Base-by-base conservation (phyloP, 2,888 invertebrate genomes). In the Calameuta pallipes region DNA sequence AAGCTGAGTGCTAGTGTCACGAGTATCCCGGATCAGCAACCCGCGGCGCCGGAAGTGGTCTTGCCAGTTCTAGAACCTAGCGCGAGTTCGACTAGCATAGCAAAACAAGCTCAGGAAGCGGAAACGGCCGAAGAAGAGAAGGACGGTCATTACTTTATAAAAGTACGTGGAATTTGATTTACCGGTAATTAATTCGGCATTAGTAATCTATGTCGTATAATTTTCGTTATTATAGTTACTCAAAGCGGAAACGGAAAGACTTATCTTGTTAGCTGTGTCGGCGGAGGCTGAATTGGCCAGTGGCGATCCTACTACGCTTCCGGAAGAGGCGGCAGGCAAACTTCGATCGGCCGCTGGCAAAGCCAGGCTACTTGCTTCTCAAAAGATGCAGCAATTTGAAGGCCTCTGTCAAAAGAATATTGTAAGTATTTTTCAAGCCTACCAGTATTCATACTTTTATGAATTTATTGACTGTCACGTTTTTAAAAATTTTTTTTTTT, bases 381-480 rank as follows among this genome's bases (percentile, higher is more conserved):
- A 98, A 92, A 99, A 98, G 92, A 97, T 98, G 95, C 96, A 97
- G 92, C 99, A 99, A 91, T 99, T 99, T 92, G 95, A 96, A 93
- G 98, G 97, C 78, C 92, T 95, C 12, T 95, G 95, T 89, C 92
- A 93, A 75, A 93, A 94, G 85, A 95, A 95, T 89, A 93, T 95
- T 88, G 95, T 95, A 89, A 92, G 93, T 91, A 23, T 56, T 56
- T 56, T 56, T 56, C 1, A 56, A 6, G 9, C 0, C 2, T 6
- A 0, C 2, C 2, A 77, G 33, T 75, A 30, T 35, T 74, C 74
- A n/a, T 33, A 33, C 31, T 37, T 75, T 75, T 41, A 69, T 2
- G n/a, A 30, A 70, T 73, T 23, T 68, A 30, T 56, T 36, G 1
- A 23, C 11, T 71, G 33, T 12, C 3, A 11, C 11, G 11, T 23